A percentile compares a stretch with the other conserved stretches of the same genome.
These are phyloP conservation scores for Numenius phaeopus DNA, from an alignment of 2,797 vertebrate genomes.

Conservation along the genomic window DNA sequence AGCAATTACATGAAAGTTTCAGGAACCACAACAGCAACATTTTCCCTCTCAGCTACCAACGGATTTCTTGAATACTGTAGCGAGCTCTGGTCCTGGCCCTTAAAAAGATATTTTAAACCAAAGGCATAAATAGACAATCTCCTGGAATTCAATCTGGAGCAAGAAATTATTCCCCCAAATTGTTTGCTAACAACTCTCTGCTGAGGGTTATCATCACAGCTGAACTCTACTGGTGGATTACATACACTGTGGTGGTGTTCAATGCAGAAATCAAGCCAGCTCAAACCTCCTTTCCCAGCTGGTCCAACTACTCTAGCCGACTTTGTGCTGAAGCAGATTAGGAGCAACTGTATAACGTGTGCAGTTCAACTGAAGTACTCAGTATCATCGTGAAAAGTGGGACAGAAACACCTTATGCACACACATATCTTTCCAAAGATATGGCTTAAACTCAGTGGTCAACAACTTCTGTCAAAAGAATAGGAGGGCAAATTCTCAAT, in stretches of 20 bases:
- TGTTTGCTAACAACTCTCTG: neutral
- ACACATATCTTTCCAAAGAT: neutral
- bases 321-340: neutral
- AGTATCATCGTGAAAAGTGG: fast-evolving
- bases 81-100: neutral
- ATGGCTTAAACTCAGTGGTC: neutral
- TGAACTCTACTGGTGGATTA: neutral
- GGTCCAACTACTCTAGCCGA: fast-evolving
- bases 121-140: neutral
- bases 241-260: fast-evolving
- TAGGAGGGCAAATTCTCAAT: neutral
- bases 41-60: neutral
- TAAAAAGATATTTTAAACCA: conserved; percentile 10
- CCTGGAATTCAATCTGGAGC: neutral
- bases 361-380: neutral
- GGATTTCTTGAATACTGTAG: neutral
- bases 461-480: neutral
- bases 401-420: neutral
- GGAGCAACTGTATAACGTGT: fast-evolving
- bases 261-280: neutral
- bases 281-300: neutral
- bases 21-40: neutral
- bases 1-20: conserved; percentile 15
- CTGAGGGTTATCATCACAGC: neutral
- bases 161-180: neutral